Percentiles rank a stretch among this genome's conserved stretches.
Conservation (phyloP, 2,888 invertebrate genomes). For the Drosophila barbarae region DNA sequence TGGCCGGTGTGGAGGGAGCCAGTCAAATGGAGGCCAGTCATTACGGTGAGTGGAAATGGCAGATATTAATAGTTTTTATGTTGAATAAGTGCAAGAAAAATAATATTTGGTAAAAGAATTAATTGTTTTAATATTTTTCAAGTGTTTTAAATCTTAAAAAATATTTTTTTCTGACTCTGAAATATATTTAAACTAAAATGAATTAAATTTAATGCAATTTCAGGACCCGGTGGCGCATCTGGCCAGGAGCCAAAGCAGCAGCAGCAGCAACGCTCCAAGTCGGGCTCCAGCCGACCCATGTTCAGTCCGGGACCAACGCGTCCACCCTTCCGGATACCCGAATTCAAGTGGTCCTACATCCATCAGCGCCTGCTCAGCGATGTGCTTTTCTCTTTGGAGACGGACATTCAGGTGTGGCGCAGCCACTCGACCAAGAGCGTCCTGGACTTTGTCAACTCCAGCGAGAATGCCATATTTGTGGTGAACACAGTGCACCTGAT, state of each 20-base stretch:
- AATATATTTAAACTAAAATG: too few relatives aligned
- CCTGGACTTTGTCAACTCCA: constrained; percentile 98
- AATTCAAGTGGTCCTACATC: constrained; percentile 99
- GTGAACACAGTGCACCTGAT: constrained; percentile 99
- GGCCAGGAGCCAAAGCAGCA: constrained; percentile 31
- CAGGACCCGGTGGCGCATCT: constrained; percentile 2
- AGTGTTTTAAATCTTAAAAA: too few relatives aligned
- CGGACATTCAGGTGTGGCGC: constrained; percentile 95
- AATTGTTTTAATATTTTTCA: too few relatives aligned
- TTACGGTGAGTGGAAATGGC: constrained; percentile 84
- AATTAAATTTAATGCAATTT: neutral
- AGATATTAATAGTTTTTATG: neutral
- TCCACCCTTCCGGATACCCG: constrained; percentile 98
- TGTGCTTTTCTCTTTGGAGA: constrained; percentile 97
- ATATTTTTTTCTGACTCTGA: too few relatives aligned
- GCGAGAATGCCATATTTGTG: constrained; percentile 99
- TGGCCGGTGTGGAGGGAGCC: constrained; percentile 81
- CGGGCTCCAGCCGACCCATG: constrained; percentile 89
- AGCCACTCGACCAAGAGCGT: constrained; percentile 98
- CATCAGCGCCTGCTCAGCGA: constrained; percentile 98
- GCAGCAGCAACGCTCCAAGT: constrained; percentile 80
- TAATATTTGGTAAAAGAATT: too few relatives aligned
- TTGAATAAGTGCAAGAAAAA: neutral
- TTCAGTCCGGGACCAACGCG: constrained; percentile 95
- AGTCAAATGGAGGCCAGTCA: constrained; percentile 87